phyloP scores from a whole-genome alignment of 1,140 invertebrate species.

The Sycobia sp. region DNA sequence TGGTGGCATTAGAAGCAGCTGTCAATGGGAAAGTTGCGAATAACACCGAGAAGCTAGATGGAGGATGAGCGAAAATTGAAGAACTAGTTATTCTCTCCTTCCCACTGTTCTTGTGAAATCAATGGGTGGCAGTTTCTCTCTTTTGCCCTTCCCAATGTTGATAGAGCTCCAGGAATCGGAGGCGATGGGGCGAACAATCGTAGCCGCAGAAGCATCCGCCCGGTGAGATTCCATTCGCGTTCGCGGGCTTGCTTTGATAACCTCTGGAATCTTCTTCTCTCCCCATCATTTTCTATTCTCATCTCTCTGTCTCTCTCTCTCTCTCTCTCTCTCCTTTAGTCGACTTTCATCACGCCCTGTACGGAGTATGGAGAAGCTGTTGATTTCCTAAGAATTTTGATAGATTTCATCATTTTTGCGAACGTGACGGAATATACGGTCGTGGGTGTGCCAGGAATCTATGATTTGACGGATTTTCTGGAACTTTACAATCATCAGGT shows the following conservation, averaged over 20 bases:
- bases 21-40: not conserved
- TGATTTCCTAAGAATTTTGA: constrained; percentile 7
- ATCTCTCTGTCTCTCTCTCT: not conserved
- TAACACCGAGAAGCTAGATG: too few species aligned
- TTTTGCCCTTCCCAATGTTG: constrained; percentile 14
- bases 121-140: too few species aligned
- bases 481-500: too few species aligned
- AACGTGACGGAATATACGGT: too few species aligned
- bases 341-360: too few species aligned
- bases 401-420: constrained; percentile 12
- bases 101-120: too few species aligned
- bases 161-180: constrained; percentile 20
- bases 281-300: too few species aligned
- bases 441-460: too few species aligned
- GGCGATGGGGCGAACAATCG: constrained; percentile 18
- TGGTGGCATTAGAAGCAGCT: too few species aligned
- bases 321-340: not conserved
- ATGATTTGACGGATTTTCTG: too few species aligned
- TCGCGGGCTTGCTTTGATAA: not conserved
- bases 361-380: too few species aligned
- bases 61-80: not conserved
- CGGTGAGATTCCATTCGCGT: not conserved
- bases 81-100: constrained; percentile 14
- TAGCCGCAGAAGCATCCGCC: not conserved
- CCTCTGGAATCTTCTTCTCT: too few species aligned